Evolutionary conservation across 2,797 vertebrate genomes (phyloP).

Genomic region (Neomorphus geoffroyi): DNA sequence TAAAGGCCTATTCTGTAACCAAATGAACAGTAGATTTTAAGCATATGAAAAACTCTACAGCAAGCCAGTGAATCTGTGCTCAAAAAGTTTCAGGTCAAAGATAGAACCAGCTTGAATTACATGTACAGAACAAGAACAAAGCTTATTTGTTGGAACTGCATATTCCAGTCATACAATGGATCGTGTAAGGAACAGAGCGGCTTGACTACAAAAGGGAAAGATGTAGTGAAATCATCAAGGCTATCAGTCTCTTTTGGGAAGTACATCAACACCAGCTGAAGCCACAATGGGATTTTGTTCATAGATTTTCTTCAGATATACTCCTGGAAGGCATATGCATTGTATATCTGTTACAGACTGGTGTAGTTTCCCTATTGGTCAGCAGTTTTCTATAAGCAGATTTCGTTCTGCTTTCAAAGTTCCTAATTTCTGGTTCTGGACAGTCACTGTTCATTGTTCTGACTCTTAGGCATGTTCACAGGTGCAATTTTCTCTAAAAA

Average conservation of each 20-base stretch:
- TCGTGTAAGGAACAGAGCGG: accelerated
- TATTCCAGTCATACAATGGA: neutral
- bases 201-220: neutral
- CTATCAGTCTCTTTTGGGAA: neutral
- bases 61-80: neutral
- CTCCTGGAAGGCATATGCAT: neutral
- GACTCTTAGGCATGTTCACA: neutral
- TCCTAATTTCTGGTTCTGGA: neutral
- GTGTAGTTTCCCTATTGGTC: neutral
- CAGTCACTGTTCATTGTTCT: neutral
- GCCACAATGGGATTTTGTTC: neutral
- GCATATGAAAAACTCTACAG: neutral
- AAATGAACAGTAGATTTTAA: neutral
- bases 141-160: neutral
- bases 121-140: neutral
- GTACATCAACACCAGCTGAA: neutral
- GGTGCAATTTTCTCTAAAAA: neutral
- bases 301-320: neutral
- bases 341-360: neutral
- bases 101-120: neutral
- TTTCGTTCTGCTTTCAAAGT: neutral
- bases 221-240: neutral
- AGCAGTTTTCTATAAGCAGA: neutral
- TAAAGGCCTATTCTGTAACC: neutral
- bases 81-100: neutral